Percentiles rank a stretch among this genome's conserved stretches.
Conservation (phyloP, 1,140 invertebrate species). For the Solenopsis invicta region DNA sequence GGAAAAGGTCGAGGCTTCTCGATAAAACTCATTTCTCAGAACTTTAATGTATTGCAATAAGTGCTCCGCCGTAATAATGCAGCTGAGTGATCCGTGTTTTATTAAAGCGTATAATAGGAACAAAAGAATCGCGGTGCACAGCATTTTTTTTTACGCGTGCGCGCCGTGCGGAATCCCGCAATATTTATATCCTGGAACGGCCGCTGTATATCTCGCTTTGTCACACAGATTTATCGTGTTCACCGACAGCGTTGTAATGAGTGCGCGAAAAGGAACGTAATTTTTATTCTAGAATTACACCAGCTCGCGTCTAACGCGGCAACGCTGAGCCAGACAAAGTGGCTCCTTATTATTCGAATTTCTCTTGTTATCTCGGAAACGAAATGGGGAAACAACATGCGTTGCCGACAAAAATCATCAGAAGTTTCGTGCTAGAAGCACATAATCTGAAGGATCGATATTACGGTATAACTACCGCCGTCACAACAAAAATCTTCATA, state of each 20-base stretch:
- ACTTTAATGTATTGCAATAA: not conserved
- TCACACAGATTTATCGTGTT: conserved; percentile 21
- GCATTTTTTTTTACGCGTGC: not conserved
- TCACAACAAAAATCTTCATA: conserved; percentile 1
- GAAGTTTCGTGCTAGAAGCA: not conserved
- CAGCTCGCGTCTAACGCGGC: not conserved
- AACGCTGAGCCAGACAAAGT: conserved; percentile 17
- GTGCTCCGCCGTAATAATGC: not conserved
- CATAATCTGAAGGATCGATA: not conserved
- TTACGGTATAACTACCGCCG: not conserved
- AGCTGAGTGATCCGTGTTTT: not conserved
- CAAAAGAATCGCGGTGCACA: not conserved
- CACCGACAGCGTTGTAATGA: conserved; percentile 26
- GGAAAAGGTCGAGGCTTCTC: not conserved
- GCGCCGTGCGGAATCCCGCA: not conserved
- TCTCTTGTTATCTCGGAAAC: not conserved
- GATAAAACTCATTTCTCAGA: not conserved
- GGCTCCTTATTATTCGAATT: not conserved
- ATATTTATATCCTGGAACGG: not conserved
- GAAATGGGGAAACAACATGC: not conserved
- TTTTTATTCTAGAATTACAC: not conserved
- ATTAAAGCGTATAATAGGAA: conserved; percentile 2
- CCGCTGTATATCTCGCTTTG: conserved; percentile 4
- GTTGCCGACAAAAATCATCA: not conserved
- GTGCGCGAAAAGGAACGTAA: not conserved